Evolutionary conservation across 2,888 invertebrate genomes (phyloP), one percentile per base, ranked within the genome.

Genomic region (Apantesis nais): DNA sequence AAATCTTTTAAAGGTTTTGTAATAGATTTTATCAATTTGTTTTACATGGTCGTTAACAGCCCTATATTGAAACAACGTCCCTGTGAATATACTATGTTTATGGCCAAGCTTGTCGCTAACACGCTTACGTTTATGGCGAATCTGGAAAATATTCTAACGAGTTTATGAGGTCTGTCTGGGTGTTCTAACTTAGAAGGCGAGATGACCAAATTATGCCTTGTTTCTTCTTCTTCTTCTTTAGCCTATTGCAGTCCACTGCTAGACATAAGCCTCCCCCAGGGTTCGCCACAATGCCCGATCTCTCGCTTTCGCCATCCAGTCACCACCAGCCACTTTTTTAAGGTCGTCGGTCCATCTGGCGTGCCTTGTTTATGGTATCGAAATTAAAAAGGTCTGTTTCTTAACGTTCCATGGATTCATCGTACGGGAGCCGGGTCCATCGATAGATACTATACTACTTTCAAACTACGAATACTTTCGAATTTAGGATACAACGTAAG

Each of bases 81-180:
- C 74, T 78, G 74, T 78, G 75, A 80, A 81, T 78, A 77, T 76
- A 74, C 73, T 68, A 78, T 80, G 62, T 83, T 83, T 80, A 81
- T 75, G 71, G 69, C 41, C 66, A 70, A 74, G 77, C 73, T 78
- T 80, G 83, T 81, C 82, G 78, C 79, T 70, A 78, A 80, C 78
- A 67, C 67, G 80, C 76, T 83, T 75, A 70, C 70, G 66, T 76
- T 74, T 69, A 78, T 71, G 65, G 69, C 72, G 61, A 74, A 70
- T 73, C 75, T 73, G 73, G 75, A 68, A 68, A 72, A 75, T 71
- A 70, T 65, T 70, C 61, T 61, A 64, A 67, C 44, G 66, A 74
- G 63, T 72, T 74, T 71, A 79, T 72, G 70, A 70, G 22, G 39
- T 4, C 62, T 48, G 58, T 44, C 34, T 69, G 62, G 58, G 52